These are phyloP conservation scores for Lithobates pipiens DNA, from an alignment of 2,797 vertebrate genomes.

Conservation along the genomic window DNA sequence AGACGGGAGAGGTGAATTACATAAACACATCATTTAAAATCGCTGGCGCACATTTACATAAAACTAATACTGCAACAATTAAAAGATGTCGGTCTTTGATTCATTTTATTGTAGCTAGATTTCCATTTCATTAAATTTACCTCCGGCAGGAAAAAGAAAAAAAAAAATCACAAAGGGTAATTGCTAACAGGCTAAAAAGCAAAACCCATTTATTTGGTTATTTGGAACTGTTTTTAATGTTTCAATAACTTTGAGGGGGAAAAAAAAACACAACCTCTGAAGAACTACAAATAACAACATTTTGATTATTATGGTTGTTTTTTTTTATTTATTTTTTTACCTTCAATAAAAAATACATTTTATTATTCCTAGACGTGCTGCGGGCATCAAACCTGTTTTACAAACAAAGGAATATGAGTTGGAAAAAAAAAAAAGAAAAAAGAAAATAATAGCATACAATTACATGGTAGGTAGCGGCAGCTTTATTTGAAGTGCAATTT, in stretches of 20 bases:
- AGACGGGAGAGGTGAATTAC: constrained; percentile 1
- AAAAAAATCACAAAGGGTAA: neutral
- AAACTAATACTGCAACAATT: constrained; percentile 48
- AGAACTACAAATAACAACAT: constrained; percentile 1
- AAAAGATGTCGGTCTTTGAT: constrained; percentile 26
- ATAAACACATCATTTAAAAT: constrained; percentile 39
- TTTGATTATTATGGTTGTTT: neutral
- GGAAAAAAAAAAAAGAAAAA: neutral
- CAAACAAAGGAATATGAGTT: neutral
- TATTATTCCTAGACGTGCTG: neutral
- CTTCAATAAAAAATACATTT: neutral
- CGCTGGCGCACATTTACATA: constrained; percentile 29
- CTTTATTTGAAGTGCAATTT: neutral
- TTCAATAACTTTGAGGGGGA: neutral
- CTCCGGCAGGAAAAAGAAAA: neutral
- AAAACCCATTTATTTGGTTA: neutral
- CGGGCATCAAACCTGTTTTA: neutral
- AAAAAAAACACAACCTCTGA: neutral
- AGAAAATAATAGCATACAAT: neutral
- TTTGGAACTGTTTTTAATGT: neutral
- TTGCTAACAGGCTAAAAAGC: neutral
- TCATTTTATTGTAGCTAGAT: constrained; percentile 27
- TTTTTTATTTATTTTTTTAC: neutral
- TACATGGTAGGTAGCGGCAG: neutral
- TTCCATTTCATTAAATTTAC: constrained; percentile 23